Conservation (phyloP, 2,888 invertebrate genomes). For the Erebia aethiops region DNA sequence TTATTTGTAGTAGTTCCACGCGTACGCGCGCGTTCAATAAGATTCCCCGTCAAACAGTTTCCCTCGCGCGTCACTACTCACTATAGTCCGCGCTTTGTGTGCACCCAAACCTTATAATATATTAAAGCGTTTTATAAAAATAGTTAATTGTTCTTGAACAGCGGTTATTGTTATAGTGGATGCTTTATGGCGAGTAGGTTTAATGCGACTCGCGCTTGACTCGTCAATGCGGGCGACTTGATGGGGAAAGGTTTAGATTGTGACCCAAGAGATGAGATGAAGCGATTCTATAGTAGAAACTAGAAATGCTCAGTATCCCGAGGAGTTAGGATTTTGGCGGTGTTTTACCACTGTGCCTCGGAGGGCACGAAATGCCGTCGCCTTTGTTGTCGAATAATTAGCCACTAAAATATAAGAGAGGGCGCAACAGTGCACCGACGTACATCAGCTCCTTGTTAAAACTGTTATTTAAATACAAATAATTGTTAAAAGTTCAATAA, state of each 20-base stretch:
- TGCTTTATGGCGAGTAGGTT: slow-evolving; percentile 13
- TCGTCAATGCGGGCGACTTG: slow-evolving; percentile 36
- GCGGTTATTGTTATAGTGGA: slow-evolving; percentile 29
- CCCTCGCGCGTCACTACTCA: not conserved
- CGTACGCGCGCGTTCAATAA: too few species aligned
- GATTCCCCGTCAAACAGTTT: not conserved
- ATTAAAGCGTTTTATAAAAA: slow-evolving; percentile 15
- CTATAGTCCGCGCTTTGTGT: not conserved
- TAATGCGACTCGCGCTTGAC: slow-evolving; percentile 34
- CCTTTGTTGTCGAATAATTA: too few species aligned
- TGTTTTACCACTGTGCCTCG: too few species aligned
- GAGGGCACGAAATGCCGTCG: too few species aligned
- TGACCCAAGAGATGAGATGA: slow-evolving; percentile 1
- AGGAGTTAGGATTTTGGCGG: too few species aligned
- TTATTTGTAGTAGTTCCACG: too few species aligned
- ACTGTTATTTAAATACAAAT: too few species aligned
- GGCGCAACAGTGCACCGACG: too few species aligned
- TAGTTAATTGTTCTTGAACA: slow-evolving; percentile 19
- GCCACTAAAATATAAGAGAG: too few species aligned
- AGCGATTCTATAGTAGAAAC: not conserved
- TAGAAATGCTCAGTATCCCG: too few species aligned
- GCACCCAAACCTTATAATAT: not conserved
- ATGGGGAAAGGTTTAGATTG: slow-evolving; percentile 31
- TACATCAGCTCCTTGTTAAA: too few species aligned
- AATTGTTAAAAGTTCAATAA: too few species aligned